These are phyloP conservation scores for Monopterus albus DNA, from an alignment of 2,113 vertebrate genomes.

Conservation along the genomic window DNA sequence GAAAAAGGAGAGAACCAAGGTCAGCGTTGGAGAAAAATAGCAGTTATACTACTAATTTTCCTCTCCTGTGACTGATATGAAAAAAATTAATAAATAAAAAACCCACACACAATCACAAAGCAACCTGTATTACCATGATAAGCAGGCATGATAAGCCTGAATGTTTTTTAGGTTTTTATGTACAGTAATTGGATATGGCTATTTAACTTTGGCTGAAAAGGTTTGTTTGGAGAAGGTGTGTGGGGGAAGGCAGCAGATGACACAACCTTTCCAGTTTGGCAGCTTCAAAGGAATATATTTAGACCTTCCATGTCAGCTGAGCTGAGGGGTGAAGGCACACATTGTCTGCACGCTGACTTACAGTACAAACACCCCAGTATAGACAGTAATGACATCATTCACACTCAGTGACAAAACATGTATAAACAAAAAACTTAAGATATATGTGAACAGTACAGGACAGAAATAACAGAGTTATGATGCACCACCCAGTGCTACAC, in stretches of 20 bases:
- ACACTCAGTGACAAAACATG: slow-evolving; percentile 16
- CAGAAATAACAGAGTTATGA: not conserved
- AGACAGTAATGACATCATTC: slow-evolving; percentile 8
- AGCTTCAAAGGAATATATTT: slow-evolving; percentile 67
- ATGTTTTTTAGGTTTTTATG: slow-evolving; percentile 7
- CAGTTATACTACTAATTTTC: not conserved
- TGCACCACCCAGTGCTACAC: not conserved
- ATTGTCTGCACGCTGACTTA: slow-evolving; percentile 11
- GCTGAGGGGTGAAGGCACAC: slow-evolving; percentile 39
- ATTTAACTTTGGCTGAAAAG: slow-evolving; percentile 44
- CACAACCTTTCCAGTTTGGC: slow-evolving; percentile 68
- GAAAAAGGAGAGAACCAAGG: slow-evolving; percentile 36
- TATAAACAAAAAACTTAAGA: slow-evolving; percentile 17
- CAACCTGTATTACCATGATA: not conserved
- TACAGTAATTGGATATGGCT: not conserved
- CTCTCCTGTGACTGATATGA: not conserved
- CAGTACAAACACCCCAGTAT: not conserved
- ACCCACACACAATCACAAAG: not conserved
- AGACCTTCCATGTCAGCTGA: slow-evolving; percentile 66
- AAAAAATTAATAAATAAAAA: too few relatives aligned
- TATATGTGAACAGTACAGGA: not conserved
- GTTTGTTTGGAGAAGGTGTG: slow-evolving; percentile 51
- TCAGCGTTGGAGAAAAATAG: not conserved
- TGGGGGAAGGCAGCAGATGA: slow-evolving; percentile 40
- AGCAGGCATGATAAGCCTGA: not conserved